A percentile compares a stretch with the other conserved stretches of the same genome.
Evolutionary conservation across 2,888 invertebrate genomes (phyloP).

Genomic region (Dasysyrphus albostriatus): DNA sequence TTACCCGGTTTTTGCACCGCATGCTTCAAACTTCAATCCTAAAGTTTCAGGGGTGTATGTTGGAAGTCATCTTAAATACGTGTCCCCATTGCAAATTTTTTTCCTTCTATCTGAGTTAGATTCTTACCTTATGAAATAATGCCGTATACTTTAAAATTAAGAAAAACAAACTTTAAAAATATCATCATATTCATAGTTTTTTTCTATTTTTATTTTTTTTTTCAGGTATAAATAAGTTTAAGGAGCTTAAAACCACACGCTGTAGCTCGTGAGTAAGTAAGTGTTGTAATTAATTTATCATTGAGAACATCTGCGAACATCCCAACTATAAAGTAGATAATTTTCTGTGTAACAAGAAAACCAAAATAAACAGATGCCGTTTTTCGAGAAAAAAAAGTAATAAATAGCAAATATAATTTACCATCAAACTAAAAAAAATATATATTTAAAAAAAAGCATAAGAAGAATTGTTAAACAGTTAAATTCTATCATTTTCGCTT

Average conservation of each 20-base stretch:
- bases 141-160: not conserved
- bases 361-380: slow-evolving; percentile 32
- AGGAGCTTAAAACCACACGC: slow-evolving; percentile 57
- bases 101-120: not conserved
- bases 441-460: slow-evolving; percentile 37
- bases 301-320: slow-evolving; percentile 67
- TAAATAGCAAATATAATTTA: slow-evolving; percentile 61
- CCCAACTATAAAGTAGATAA: slow-evolving; percentile 63
- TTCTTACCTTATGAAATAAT: not conserved
- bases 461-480: slow-evolving; percentile 67
- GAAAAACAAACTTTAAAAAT: not conserved
- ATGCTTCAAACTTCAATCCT: no score
- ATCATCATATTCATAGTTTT: slow-evolving; percentile 7
- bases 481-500: slow-evolving; percentile 65
- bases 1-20: no score
- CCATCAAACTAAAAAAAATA: slow-evolving; percentile 49
- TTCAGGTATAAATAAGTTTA: slow-evolving; percentile 70
- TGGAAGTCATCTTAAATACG: not conserved
- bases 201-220: slow-evolving; percentile 33
- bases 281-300: slow-evolving; percentile 67
- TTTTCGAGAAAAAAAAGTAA: slow-evolving; percentile 49
- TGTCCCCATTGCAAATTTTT: not conserved
- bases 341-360: slow-evolving; percentile 29
- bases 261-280: slow-evolving; percentile 65
- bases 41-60: not conserved